phyloP scores from a whole-genome alignment of 2,888 invertebrate genomes.

The Macrophya alboannulata region DNA sequence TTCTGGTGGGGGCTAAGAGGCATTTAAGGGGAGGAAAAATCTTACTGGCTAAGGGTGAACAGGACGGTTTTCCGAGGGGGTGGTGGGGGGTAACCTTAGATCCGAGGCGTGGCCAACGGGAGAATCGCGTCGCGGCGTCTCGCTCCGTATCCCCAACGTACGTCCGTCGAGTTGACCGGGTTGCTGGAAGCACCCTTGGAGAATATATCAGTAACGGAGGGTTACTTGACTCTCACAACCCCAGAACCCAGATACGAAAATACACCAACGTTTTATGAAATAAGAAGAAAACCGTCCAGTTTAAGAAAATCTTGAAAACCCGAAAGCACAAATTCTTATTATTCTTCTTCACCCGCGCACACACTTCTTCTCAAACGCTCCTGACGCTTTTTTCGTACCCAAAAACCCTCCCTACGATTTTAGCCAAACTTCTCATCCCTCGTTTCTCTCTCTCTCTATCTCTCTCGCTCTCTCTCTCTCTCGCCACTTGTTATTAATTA shows the following conservation, averaged over 20 bases:
- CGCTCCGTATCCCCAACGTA: constrained; percentile 67
- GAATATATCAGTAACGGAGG: constrained; percentile 12
- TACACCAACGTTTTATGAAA: neutral
- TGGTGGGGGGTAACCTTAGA: constrained; percentile 77
- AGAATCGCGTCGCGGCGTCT: constrained; percentile 59
- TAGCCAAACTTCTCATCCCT: constrained; percentile 4
- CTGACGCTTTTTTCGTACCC: too few species aligned
- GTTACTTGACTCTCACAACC: neutral
- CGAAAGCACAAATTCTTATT: neutral
- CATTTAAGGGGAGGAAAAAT: constrained; percentile 73
- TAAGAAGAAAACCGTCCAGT: neutral
- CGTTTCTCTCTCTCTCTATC: neutral
- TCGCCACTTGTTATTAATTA: constrained; percentile 3
- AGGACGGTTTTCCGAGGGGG: neutral
- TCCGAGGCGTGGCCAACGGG: constrained; percentile 77
- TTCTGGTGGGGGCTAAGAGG: constrained; percentile 67
- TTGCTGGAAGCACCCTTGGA: constrained; percentile 18
- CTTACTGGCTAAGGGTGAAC: constrained; percentile 69
- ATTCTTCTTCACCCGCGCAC: constrained; percentile 15
- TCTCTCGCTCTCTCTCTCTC: neutral
- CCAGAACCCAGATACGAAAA: neutral
- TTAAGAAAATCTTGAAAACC: neutral
- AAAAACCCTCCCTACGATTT: neutral
- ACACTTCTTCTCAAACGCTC: neutral
- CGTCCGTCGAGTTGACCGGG: constrained; percentile 19